Evolutionary conservation across 2,888 invertebrate species (phyloP).

Genomic region (Macrophya alboannulata): DNA sequence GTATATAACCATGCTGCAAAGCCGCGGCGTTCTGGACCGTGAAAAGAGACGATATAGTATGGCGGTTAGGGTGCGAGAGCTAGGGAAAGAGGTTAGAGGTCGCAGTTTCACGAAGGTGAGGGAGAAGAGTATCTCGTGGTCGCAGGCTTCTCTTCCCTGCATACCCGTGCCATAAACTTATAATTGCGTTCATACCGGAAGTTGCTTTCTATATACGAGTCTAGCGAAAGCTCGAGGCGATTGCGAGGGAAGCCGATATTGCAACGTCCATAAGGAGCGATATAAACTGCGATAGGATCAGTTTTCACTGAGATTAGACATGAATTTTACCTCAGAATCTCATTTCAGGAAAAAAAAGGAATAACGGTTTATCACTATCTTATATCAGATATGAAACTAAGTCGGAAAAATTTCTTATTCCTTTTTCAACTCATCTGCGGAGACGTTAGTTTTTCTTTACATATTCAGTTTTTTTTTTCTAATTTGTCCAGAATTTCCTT

Average conservation of each 20-base stretch:
- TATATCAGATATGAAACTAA: background rate
- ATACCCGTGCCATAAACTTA: conserved; percentile 33
- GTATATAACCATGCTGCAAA: conserved; percentile 15
- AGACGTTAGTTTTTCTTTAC: too few relatives aligned
- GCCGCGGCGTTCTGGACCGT: background rate
- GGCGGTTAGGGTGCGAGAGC: background rate
- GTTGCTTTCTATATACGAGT: background rate
- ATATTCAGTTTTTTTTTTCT: too few relatives aligned
- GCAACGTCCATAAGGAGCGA: background rate
- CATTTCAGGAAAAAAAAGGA: background rate
- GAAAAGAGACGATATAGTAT: background rate
- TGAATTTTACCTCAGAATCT: background rate
- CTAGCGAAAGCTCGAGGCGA: background rate
- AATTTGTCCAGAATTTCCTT: too few relatives aligned
- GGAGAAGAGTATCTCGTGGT: conserved; percentile 35
- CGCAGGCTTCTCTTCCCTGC: background rate
- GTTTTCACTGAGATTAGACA: background rate
- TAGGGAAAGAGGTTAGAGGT: conserved; percentile 19
- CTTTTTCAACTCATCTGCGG: background rate
- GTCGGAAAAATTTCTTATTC: background rate
- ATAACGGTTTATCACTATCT: background rate
- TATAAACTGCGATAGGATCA: background rate
- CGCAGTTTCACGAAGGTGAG: background rate
- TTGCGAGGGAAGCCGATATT: conserved; percentile 7
- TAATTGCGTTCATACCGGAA: conserved; percentile 47